phyloP scores from a whole-genome alignment of 2,797 vertebrate species.

The Alca torda region DNA sequence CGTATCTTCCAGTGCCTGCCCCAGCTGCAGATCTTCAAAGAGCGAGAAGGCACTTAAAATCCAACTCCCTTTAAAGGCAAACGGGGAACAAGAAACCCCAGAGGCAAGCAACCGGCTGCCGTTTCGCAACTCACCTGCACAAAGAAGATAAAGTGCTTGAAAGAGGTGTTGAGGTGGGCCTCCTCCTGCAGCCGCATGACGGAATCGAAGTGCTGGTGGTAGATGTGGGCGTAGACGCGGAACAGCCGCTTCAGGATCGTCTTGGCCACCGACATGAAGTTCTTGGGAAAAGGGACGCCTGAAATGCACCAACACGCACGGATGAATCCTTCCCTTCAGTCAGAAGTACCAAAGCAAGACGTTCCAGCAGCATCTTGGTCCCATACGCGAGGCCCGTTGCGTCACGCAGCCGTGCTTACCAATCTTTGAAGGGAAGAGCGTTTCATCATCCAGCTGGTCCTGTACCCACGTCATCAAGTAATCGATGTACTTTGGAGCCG shows the following conservation, averaged over 20 bases:
- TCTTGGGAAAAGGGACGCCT: constrained; percentile 96
- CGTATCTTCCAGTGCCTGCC: accelerated
- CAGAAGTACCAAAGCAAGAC: accelerated
- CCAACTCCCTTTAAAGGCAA: not conserved
- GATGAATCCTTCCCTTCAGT: accelerated
- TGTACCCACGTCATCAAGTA: constrained; percentile 99
- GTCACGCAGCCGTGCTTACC: constrained; percentile 70
- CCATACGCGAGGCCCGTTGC: accelerated
- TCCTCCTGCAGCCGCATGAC: constrained; percentile 98
- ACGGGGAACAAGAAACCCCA: accelerated
- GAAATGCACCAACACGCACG: accelerated
- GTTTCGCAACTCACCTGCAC: constrained; percentile 83
- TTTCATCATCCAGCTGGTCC: constrained; percentile 97
- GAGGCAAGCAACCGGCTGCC: accelerated
- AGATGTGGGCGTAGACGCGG: constrained; percentile 95
- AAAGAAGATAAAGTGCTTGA: constrained; percentile 99
- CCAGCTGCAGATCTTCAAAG: not conserved
- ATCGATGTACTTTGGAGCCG: constrained; percentile 95
- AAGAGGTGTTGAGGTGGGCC: constrained; percentile 97
- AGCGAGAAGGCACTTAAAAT: accelerated
- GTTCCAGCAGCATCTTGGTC: accelerated
- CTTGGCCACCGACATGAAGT: constrained; percentile 98
- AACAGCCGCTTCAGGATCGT: constrained; percentile 97
- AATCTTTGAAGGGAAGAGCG: constrained; percentile 95
- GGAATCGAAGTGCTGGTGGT: constrained; percentile 96